These are phyloP conservation scores for Calidris pygmaea DNA, from an alignment of 2,113 vertebrate genomes.

Conservation along the genomic window DNA sequence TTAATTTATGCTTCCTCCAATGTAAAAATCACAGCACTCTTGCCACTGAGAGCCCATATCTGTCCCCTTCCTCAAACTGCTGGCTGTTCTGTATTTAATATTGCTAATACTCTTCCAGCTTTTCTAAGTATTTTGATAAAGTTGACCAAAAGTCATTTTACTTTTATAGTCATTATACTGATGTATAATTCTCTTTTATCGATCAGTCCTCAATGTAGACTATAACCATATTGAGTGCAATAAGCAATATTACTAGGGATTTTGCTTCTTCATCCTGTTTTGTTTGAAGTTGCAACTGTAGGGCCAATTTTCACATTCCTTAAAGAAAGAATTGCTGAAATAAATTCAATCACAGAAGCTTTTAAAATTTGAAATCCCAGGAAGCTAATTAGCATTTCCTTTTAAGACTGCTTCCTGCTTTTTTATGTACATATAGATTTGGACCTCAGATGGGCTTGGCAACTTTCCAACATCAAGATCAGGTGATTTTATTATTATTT, in stretches of 20 bases:
- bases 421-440: slow-evolving; percentile 68
- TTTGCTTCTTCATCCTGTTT: slow-evolving; percentile 49
- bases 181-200: slow-evolving; percentile 48
- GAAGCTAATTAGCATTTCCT: slow-evolving; percentile 75
- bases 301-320: slow-evolving; percentile 67
- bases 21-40: slow-evolving; percentile 15
- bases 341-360: slow-evolving; percentile 72
- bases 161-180: slow-evolving; percentile 3
- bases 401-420: slow-evolving; percentile 77
- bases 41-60: background rate
- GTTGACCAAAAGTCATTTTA: slow-evolving; percentile 49
- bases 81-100: background rate
- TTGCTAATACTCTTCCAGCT: background rate
- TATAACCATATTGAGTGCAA: slow-evolving; percentile 29
- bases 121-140: slow-evolving; percentile 18
- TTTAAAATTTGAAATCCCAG: slow-evolving; percentile 78
- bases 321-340: slow-evolving; percentile 69
- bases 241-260: slow-evolving; percentile 21
- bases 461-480: slow-evolving; percentile 50
- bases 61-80: background rate
- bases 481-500: slow-evolving; percentile 7
- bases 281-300: slow-evolving; percentile 66
- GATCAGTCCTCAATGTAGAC: background rate
- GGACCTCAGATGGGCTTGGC: slow-evolving; percentile 67
- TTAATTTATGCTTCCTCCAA: slow-evolving; percentile 46